Base-by-base conservation (phyloP, 1,140 invertebrate species). In the Vanessa atalanta region DNA sequence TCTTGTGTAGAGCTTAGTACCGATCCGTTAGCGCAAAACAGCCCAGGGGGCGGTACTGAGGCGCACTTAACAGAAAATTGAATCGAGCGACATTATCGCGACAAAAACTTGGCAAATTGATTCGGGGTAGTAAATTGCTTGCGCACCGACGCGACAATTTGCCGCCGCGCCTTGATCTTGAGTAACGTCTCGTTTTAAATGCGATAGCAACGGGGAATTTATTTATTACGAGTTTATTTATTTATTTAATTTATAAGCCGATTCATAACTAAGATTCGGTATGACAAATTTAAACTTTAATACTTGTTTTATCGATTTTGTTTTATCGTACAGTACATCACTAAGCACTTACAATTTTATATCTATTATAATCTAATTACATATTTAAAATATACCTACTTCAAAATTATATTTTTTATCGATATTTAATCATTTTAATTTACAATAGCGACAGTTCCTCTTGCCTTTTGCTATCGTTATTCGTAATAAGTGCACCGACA, bases 81-180 rank as follows among this genome's bases (percentile, higher is more conserved):
- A 89, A 88, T 84, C 84, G 83, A 71, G 63, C 81, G 78, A 84
- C 86, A 85, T 86, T 83, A 84, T 66, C 50, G 70, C 78, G 85
- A 86, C 88, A 93, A 89, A 89, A 90, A 89, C 77, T 83, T 77
- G 76, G 82, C 85, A 88, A 86, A 88, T 88, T 88, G 87, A 89
- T 88, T 89, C 85, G 79, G 83, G 83, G 86, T 87, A 88, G 85
- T 84, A 89, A 89, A 89, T 89, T 89, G 83, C 85, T 61, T 74
- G n/a, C 51, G 50, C 16, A 74, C 67, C 72, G 70, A 43, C 37
- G 37, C 72, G 79, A 79, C 76, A 77, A 75, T 76, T 73, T 78
- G 65, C 73, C 20, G 63, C 65, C 65, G 65, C 63, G 48, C 57
- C 57, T 67, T 23, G 11, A 47, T 57, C 70, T 65, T 37, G 73